phyloP scores from a whole-genome alignment of 1,140 invertebrate species.

The Scaptomyza pallida region DNA sequence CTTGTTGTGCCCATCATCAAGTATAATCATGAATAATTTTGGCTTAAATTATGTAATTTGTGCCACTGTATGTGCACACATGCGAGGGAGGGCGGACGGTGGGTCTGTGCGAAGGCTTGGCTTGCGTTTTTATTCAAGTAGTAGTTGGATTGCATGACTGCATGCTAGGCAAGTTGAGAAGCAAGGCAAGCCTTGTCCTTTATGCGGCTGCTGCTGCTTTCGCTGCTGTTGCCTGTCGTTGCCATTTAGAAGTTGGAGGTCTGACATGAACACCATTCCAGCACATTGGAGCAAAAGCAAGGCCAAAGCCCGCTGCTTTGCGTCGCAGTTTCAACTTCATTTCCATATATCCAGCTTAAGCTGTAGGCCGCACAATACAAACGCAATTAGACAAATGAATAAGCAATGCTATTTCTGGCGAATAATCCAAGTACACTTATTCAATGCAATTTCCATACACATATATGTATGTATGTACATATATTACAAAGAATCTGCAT shows the following conservation, averaged over 20 bases:
- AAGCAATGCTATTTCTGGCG: conserved; percentile 44
- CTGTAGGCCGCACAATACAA: conserved; percentile 39
- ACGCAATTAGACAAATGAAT: conserved; percentile 79
- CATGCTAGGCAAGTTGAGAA: conserved; percentile 54
- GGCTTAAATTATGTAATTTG: conserved; percentile 7
- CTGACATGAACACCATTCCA: conserved; percentile 63
- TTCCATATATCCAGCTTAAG: conserved; percentile 6
- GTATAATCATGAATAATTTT: conserved; percentile 29
- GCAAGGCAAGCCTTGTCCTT: conserved; percentile 64
- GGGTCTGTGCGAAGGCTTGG: conserved; percentile 41
- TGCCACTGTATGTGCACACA: conserved; percentile 25
- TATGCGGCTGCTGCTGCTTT: conserved; percentile 22
- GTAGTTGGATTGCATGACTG: conserved; percentile 71
- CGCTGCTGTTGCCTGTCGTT: conserved; percentile 53
- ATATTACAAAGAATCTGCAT: conserved; percentile 12
- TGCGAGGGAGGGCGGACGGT: conserved; percentile 1
- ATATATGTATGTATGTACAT: neutral
- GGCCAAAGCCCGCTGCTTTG: neutral
- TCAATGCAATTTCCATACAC: conserved; percentile 25
- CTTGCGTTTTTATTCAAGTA: conserved; percentile 57
- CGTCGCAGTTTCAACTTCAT: conserved; percentile 7
- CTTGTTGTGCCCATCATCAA: neutral
- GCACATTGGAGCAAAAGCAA: conserved; percentile 12
- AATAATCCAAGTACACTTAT: neutral
- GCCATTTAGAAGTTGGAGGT: conserved; percentile 62